Evolutionary conservation across 2,113 vertebrate genomes (phyloP).

Genomic region (Erythrolamprus reginae): DNA sequence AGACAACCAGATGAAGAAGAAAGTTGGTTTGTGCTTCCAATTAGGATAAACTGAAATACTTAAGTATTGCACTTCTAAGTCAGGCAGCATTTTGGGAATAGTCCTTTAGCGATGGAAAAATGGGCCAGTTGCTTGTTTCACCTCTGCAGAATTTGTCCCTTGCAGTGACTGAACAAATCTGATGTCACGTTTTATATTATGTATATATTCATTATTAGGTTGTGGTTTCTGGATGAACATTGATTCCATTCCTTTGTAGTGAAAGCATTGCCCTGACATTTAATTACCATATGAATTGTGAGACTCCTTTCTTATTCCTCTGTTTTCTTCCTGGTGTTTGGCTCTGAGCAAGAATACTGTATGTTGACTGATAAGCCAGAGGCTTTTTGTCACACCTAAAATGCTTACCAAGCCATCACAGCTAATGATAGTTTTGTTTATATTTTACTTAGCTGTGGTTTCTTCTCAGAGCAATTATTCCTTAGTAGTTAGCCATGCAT

Average conservation of each 20-base stretch:
- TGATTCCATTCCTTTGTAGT: neutral
- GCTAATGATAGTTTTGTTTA: neutral
- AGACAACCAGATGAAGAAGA: neutral
- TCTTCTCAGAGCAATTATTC: neutral
- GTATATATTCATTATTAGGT: neutral
- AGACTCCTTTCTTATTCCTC: neutral
- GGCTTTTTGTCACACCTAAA: neutral
- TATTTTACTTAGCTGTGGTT: neutral
- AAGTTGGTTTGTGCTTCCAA: neutral
- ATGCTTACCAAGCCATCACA: neutral
- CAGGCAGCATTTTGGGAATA: neutral
- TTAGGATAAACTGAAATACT: neutral
- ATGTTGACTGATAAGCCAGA: neutral
- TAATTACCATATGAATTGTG: neutral
- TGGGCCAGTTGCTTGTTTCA: neutral
- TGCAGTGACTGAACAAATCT: neutral
- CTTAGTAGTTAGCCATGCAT: neutral
- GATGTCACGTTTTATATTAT: neutral
- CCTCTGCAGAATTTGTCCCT: neutral
- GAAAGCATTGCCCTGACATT: neutral
- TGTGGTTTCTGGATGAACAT: neutral
- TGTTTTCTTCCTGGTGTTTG: neutral
- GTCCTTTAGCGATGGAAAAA: neutral
- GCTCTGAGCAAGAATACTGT: neutral
- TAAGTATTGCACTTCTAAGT: neutral